Conservation (phyloP, 92 coral and sea anemone genomes). For the Porites rus region DNA sequence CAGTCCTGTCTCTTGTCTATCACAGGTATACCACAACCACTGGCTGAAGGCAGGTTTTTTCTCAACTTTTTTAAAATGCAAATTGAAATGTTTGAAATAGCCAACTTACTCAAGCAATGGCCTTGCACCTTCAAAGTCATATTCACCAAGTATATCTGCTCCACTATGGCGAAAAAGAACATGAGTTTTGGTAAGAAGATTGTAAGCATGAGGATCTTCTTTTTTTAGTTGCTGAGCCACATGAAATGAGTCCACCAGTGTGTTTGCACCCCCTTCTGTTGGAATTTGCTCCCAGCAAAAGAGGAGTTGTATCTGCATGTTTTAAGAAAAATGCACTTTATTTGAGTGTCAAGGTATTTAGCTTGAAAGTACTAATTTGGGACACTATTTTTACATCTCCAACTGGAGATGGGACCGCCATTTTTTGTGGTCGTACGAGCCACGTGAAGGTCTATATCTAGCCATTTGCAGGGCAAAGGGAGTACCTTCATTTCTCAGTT, state of each 20-base stretch:
- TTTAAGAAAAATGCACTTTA: neutral
- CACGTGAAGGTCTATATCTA: no score
- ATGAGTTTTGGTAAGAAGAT: constrained; percentile 72
- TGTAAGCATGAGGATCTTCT: constrained; percentile 66
- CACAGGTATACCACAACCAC: no score
- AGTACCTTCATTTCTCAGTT: no score
- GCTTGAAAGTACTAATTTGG: no score
- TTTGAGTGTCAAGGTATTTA: no score
- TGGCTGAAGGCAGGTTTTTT: no score
- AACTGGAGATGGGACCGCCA: no score
- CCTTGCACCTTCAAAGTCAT: constrained; percentile 71
- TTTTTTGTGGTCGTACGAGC: no score
- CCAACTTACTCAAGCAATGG: constrained; percentile 83
- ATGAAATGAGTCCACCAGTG: constrained; percentile 79
- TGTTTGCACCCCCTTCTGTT: constrained; percentile 78
- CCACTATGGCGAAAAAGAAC: constrained; percentile 75
- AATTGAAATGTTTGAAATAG: neutral
- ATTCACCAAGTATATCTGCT: constrained; percentile 75
- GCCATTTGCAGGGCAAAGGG: no score
- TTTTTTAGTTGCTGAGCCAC: constrained; percentile 67
- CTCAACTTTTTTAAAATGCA: neutral
- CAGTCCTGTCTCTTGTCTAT: no score
- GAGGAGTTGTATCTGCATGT: constrained; percentile 70
- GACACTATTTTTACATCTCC: no score
- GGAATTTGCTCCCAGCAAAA: constrained; percentile 76